Evolutionary conservation across 2,113 vertebrate genomes (phyloP).

Genomic region (Corythornis madagascariensis): DNA sequence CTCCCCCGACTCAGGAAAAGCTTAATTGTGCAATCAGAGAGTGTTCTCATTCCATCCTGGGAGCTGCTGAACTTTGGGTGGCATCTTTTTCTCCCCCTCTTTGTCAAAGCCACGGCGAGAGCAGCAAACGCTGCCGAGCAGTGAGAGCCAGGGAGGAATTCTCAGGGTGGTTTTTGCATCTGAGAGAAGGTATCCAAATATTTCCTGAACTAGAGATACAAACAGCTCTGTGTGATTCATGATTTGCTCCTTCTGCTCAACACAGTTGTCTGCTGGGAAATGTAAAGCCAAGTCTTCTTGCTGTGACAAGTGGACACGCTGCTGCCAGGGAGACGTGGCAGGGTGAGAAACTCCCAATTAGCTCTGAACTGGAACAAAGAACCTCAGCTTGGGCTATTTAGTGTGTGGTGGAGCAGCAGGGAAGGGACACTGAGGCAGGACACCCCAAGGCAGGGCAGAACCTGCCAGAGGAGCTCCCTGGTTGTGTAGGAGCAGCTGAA

Average conservation of each 20-base stretch:
- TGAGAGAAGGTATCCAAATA: background rate
- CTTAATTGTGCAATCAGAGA: background rate
- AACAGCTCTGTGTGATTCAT: background rate
- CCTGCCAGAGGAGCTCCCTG: accelerated
- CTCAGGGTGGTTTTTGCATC: background rate
- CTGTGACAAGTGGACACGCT: accelerated
- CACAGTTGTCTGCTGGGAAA: accelerated
- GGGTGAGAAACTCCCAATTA: background rate
- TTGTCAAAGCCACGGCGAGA: background rate
- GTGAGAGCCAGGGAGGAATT: background rate
- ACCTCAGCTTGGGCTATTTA: accelerated
- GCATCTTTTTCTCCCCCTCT: background rate
- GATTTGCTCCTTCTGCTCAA: background rate
- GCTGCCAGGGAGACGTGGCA: background rate
- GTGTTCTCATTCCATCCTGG: background rate
- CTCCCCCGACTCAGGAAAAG: background rate
- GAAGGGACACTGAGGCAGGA: no score
- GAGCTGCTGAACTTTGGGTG: background rate
- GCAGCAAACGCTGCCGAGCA: background rate
- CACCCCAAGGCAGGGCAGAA: background rate
- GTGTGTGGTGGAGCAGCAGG: background rate
- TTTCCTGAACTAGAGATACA: background rate
- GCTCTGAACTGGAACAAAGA: background rate
- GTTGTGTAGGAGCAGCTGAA: background rate
- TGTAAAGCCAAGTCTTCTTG: accelerated